A percentile compares a stretch with the other conserved stretches of the same genome.
Evolutionary conservation across 2,113 vertebrate genomes (phyloP).

Genomic region (Bolborhynchus lineola): DNA sequence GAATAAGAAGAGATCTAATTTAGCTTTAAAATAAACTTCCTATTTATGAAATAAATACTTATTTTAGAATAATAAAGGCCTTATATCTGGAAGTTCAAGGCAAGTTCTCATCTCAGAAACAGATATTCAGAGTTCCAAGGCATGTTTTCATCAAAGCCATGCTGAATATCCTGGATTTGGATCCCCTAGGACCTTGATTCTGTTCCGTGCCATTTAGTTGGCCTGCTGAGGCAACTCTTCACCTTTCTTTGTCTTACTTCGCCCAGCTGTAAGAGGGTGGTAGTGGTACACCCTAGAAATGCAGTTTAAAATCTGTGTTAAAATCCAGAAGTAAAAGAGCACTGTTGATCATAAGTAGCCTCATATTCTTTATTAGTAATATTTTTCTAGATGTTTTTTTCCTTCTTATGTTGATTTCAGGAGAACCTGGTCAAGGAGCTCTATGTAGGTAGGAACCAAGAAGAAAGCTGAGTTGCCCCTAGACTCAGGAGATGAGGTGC

Average conservation of each 20-base stretch:
- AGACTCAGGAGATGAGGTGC: not conserved
- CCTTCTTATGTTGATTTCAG: not conserved
- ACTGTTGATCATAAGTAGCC: not conserved
- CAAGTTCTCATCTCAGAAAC: not conserved
- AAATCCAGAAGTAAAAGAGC: not conserved
- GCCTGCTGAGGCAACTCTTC: not conserved
- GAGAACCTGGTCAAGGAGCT: not conserved
- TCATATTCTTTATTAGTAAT: not conserved
- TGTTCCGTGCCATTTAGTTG: not conserved
- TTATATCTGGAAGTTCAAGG: not conserved
- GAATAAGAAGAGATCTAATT: not conserved
- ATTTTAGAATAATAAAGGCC: not conserved
- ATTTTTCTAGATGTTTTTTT: not conserved
- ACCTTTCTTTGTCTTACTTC: not conserved
- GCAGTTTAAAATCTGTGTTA: not conserved
- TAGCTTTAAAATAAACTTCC: not conserved
- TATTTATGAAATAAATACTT: not conserved
- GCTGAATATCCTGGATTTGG: not conserved
- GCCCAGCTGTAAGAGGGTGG: not conserved
- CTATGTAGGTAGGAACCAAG: not conserved
- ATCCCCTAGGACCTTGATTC: not conserved
- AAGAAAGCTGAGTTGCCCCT: not conserved
- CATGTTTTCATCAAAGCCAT: not conserved
- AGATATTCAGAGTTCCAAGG: not conserved
- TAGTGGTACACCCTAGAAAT: not conserved